Base-by-base conservation (phyloP, 30 jellyfish, hydroid and myxozoan genomes). In the Nemopilema nomurai region DNA sequence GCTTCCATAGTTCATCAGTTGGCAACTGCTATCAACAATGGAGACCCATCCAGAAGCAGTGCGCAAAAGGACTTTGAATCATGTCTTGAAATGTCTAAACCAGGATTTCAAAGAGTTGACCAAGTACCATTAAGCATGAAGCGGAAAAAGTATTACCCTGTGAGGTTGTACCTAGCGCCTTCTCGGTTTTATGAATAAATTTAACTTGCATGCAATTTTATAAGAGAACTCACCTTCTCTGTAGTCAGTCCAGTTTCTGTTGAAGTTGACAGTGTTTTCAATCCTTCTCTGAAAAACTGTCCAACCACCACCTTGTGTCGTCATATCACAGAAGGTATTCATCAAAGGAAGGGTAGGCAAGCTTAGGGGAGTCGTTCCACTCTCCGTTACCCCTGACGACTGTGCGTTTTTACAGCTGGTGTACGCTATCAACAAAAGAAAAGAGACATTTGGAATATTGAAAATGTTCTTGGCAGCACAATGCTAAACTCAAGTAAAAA, bases 371-470 rank as follows among this genome's bases (percentile, higher is more conserved):
- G 67, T 57, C 51, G 63, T 24, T 67, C 90, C 83, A n/a, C 53
- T 67, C 28, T 49, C 63, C 41, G 22, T 28, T 6, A 33, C 65
- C 50, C 82, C 90, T 28, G 62, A 32, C 18, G 23, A 53, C 9
- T 49, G 68, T 19, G 90, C 90, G 24, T 80, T 30, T 51, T 80
- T 80, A 74, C 90, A 80, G 71, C 69, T 81, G 16, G 52, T 22
- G 49, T 29, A 80, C 0, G 75, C 90, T 80, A 27, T 26, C 21
- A 49, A 67, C 0, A 1, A 49, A 67, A 41, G 6, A 3, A 13
- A 41, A 41, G 13, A 41, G 13, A 3, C 57, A 41, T 41, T 13
- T 41, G 13, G 13, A 41, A 41, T 41, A 3, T 41, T 41, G 13
- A 13, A 3, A 41, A 41, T 3, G 57, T 41, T 41, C 13, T 41